Evolutionary conservation across 2,113 vertebrate species (phyloP).

Genomic region (Camelus dromedarius): DNA sequence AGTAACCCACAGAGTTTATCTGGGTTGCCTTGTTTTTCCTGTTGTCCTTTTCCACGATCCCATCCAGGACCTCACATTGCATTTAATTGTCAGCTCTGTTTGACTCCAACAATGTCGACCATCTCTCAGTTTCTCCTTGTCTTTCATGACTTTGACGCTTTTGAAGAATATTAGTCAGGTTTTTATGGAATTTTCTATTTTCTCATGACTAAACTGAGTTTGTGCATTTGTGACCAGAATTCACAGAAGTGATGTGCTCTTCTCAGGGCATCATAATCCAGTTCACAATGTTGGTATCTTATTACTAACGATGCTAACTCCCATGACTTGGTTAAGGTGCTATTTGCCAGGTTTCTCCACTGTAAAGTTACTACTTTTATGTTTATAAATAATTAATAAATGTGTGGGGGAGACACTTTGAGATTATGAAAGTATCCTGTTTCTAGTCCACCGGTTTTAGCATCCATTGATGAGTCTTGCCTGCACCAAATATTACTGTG

Average conservation of each 20-base stretch:
- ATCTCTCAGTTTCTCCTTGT: not conserved
- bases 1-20: not conserved
- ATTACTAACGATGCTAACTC: not conserved
- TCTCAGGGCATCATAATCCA: not conserved
- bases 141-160: not conserved
- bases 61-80: not conserved
- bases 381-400: not conserved
- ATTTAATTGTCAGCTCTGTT: not conserved
- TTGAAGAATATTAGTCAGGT: not conserved
- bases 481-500: not conserved
- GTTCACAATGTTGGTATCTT: not conserved
- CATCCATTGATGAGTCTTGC: not conserved
- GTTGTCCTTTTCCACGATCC: not conserved
- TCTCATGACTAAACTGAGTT: not conserved
- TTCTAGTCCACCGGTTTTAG: not conserved
- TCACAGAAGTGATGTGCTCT: not conserved
- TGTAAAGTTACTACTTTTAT: not conserved
- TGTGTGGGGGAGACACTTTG: not conserved
- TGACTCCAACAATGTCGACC: not conserved
- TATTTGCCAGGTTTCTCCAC: not conserved
- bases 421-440: not conserved
- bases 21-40: not conserved
- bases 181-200: not conserved
- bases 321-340: not conserved
- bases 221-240: not conserved